Percentiles rank a stretch among this genome's conserved stretches.
Conservation (phyloP, 2,113 vertebrate species). For the Zosterops japonicus region DNA sequence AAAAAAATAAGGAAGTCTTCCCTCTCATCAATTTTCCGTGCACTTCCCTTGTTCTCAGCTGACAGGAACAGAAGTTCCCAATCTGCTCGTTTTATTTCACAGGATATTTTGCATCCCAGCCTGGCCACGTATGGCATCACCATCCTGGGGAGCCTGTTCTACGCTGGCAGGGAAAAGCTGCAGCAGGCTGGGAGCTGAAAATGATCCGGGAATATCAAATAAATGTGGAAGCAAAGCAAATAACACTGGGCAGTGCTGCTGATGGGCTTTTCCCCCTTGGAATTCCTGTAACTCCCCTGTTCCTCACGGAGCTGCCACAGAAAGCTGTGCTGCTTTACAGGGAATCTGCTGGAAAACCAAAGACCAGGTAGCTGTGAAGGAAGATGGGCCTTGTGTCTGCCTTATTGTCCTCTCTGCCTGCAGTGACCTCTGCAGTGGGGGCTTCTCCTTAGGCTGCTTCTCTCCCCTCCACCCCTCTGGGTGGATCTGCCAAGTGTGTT, state of each 20-base stretch:
- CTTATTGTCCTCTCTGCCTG: not conserved
- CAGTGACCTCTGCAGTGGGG: not conserved
- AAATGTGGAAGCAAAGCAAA: not conserved
- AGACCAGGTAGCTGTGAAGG: not conserved
- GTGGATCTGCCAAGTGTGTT: not conserved
- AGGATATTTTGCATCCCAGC: not conserved
- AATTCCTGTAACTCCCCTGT: not conserved
- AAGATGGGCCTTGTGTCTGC: not conserved
- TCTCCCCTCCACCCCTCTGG: not conserved
- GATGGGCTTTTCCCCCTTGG: not conserved
- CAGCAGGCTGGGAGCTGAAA: not conserved
- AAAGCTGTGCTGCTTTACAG: not conserved
- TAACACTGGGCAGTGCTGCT: not conserved
- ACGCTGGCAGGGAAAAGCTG: not conserved
- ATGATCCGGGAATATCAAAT: not conserved
- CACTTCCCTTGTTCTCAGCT: not conserved
- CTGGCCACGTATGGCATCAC: not conserved
- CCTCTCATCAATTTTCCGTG: not conserved
- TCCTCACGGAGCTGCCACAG: not conserved
- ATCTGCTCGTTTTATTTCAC: constrained; percentile 9
- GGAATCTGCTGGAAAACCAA: not conserved
- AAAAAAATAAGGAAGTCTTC: not conserved
- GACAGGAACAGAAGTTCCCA: constrained; percentile 1
- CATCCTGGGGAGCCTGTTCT: not conserved
- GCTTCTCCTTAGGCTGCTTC: not conserved